Base-by-base conservation (phyloP, 2,113 vertebrate species). In the Pollachius pollachius region DNA sequence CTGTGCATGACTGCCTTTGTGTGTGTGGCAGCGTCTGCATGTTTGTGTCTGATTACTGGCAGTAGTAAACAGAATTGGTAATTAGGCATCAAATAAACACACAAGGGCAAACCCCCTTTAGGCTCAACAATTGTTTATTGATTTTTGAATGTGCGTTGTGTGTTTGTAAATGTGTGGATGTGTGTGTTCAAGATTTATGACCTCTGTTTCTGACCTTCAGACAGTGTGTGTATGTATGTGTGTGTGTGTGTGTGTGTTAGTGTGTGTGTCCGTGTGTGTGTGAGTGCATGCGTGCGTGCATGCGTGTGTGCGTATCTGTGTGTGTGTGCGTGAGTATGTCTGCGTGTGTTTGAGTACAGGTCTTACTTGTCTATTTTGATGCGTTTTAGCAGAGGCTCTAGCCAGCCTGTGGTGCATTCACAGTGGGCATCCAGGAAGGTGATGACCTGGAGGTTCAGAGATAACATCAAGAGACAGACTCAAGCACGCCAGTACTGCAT, bases 351-450 rank as follows among this genome's bases (percentile, higher is more conserved):
- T 41, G 27, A 52, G 18, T 41, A 17, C 3, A 18, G 18, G 13
- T 68, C 81, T 80, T 93, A 99, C 97, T 95, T 97, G 94, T 98
- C 95, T 68, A 94, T 91, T 88, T 94, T 97, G 90, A 99, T 98
- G 82, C 97, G 94, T 77, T 95, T 92, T 30, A 99, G 91, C 71
- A 99, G 92, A 73, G 97, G 97, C 78, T 99, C 97, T 27, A 99
- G 93, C 97, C 97, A 98, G 52, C 97, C 97, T 74, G 92, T 91
- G 52, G 97, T 99, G 84, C 97, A 99, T 89, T 99, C 97, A 83
- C 97, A 99, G 85, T 99, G 97, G 77, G 97, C 97, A 69, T 99
- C 97, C 84, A 99, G 88, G 84, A 99, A 99, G 81, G 97, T 99
- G 84, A 99, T 99, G 81, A 99, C 89, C 89, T 91, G 25, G 9